Percentiles rank a stretch among this genome's conserved stretches.
Conservation (phyloP, 2,797 vertebrate species). For the Euthynnus affinis region DNA sequence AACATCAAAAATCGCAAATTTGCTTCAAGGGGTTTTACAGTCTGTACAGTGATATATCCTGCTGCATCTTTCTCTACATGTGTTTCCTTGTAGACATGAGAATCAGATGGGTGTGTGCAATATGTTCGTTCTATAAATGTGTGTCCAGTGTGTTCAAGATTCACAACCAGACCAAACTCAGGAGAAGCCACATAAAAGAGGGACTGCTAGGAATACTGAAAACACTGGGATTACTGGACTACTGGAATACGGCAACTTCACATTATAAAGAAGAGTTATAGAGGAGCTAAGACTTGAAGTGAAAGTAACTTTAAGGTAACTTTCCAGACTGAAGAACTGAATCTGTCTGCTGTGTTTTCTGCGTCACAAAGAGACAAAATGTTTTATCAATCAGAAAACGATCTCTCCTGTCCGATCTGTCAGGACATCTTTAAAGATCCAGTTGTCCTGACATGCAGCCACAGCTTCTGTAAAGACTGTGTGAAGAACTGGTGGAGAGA, state of each 20-base stretch:
- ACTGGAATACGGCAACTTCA: neutral
- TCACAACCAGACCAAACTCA: neutral
- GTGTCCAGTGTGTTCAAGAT: neutral
- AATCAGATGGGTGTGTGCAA: too few relatives aligned
- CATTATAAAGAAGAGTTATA: neutral
- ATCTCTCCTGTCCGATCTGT: constrained; percentile 11
- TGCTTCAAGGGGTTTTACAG: too few relatives aligned
- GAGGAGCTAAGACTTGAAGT: neutral
- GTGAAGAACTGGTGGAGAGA: constrained; percentile 19
- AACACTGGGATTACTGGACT: neutral
- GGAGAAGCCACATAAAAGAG: neutral
- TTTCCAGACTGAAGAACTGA: neutral
- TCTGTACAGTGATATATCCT: too few relatives aligned
- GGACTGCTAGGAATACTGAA: too few relatives aligned
- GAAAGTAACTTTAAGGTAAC: neutral
- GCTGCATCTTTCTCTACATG: too few relatives aligned
- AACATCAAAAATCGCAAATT: too few relatives aligned
- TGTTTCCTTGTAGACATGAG: too few relatives aligned
- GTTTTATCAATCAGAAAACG: neutral
- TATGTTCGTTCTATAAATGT: neutral
- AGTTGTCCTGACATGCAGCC: constrained; percentile 19
- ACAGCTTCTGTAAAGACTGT: constrained; percentile 45
- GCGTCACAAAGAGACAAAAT: neutral
- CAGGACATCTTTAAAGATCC: constrained; percentile 16
- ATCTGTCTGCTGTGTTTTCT: too few relatives aligned